A percentile compares a stretch with the other conserved stretches of the same genome.
Conservation (phyloP, 2,888 invertebrate genomes). For the Thecophora atra region DNA sequence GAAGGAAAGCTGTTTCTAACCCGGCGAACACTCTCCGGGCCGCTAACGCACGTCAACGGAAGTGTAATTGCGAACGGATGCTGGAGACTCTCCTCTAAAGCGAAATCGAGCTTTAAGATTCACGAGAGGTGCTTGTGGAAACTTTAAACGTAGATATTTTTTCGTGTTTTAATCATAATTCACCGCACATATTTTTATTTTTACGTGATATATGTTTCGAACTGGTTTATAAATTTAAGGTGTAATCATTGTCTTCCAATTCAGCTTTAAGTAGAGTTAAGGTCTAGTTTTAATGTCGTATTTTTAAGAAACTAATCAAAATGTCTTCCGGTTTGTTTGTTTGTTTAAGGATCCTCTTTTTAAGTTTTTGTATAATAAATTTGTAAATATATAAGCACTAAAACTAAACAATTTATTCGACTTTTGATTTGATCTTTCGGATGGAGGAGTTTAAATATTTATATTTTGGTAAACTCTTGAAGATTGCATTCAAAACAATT, state of each 20-base stretch:
- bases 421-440: too few relatives aligned
- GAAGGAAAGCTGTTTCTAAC: not conserved
- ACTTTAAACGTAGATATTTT: not conserved
- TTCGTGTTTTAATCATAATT: not conserved
- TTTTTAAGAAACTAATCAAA: not conserved
- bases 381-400: not conserved
- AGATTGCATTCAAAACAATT: too few relatives aligned
- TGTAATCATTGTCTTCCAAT: conserved; percentile 14
- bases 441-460: too few relatives aligned
- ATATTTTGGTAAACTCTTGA: too few relatives aligned
- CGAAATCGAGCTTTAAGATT: not conserved
- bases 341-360: not conserved
- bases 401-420: not conserved
- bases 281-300: not conserved
- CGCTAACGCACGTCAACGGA: not conserved
- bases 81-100: not conserved
- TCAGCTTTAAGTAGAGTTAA: not conserved
- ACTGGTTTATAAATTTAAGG: not conserved
- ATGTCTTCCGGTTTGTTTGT: conserved; percentile 22
- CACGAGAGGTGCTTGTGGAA: not conserved
- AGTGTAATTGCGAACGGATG: not conserved
- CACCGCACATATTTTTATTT: too few relatives aligned
- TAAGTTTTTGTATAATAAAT: not conserved
- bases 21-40: not conserved
- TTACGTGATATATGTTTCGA: too few relatives aligned